phyloP scores from a whole-genome alignment of 2,113 vertebrate species.

The Passerina amoena region DNA sequence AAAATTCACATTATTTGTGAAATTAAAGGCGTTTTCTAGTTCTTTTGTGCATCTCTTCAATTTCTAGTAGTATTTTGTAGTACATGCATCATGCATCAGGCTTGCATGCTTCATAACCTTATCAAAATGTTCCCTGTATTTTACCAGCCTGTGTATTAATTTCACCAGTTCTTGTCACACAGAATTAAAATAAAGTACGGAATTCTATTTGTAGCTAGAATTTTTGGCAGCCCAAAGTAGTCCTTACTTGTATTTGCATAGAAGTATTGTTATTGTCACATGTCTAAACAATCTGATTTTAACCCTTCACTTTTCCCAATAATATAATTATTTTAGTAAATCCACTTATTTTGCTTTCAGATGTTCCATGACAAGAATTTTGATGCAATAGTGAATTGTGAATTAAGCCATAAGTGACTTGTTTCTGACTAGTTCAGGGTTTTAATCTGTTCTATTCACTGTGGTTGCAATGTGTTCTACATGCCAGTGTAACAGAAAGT shows the following conservation, averaged over 20 bases:
- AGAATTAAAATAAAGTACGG: not conserved
- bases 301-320: not conserved
- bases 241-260: not conserved
- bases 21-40: not conserved
- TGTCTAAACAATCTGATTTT: not conserved
- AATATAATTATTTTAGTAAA: not conserved
- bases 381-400: not conserved
- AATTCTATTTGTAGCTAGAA: not conserved
- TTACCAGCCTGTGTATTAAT: not conserved
- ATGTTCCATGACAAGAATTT: not conserved
- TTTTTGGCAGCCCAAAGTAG: not conserved
- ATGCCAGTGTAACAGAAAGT: slow-evolving; percentile 7
- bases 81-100: not conserved
- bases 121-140: not conserved
- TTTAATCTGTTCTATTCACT: slow-evolving; percentile 16
- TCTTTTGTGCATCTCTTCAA: not conserved
- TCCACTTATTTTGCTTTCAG: not conserved
- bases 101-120: not conserved
- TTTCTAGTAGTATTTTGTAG: not conserved
- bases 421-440: not conserved
- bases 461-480: slow-evolving; percentile 25
- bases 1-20: not conserved
- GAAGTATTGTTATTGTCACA: not conserved
- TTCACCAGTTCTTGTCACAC: not conserved
- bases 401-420: not conserved